phyloP scores from a whole-genome alignment of 2,888 invertebrate genomes.

The Ernsta delagoae region DNA sequence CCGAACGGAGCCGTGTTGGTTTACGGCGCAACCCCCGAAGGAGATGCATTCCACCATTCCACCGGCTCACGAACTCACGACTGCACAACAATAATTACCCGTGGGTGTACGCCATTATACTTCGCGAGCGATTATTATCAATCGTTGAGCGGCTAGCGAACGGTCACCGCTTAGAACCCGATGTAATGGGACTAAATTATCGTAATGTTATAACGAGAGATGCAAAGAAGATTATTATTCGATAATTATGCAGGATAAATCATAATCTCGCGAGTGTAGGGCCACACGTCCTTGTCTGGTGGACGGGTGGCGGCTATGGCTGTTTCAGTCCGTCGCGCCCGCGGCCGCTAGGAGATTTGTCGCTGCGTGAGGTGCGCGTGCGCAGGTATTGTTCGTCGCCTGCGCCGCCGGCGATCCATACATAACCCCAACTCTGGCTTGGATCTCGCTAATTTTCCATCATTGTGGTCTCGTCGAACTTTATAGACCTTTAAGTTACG shows the following conservation, averaged over 20 bases:
- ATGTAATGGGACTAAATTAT: slow-evolving; percentile 83
- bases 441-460: slow-evolving; percentile 84
- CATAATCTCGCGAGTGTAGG: slow-evolving; percentile 70
- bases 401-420: slow-evolving; percentile 75
- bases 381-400: slow-evolving; percentile 63
- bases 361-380: slow-evolving; percentile 63
- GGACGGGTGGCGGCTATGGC: slow-evolving; percentile 45
- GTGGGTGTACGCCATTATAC: slow-evolving; percentile 85
- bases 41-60: slow-evolving; percentile 83
- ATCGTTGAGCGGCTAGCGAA: slow-evolving; percentile 77
- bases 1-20: slow-evolving; percentile 73
- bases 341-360: slow-evolving; percentile 59
- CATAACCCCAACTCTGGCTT: slow-evolving; percentile 78
- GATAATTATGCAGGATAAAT: slow-evolving; percentile 83
- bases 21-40: slow-evolving; percentile 84
- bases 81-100: slow-evolving; percentile 85
- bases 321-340: slow-evolving; percentile 58
- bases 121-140: slow-evolving; percentile 85
- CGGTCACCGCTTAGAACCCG: slow-evolving; percentile 81
- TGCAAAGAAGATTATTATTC: slow-evolving; percentile 82
- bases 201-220: slow-evolving; percentile 82
- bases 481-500: slow-evolving; percentile 76
- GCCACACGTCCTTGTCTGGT: slow-evolving; percentile 54
- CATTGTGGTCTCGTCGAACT: slow-evolving; percentile 77
- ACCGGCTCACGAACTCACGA: slow-evolving; percentile 84